phyloP scores from a whole-genome alignment of 2,888 invertebrate species.

The Xestia rhomboidea region DNA sequence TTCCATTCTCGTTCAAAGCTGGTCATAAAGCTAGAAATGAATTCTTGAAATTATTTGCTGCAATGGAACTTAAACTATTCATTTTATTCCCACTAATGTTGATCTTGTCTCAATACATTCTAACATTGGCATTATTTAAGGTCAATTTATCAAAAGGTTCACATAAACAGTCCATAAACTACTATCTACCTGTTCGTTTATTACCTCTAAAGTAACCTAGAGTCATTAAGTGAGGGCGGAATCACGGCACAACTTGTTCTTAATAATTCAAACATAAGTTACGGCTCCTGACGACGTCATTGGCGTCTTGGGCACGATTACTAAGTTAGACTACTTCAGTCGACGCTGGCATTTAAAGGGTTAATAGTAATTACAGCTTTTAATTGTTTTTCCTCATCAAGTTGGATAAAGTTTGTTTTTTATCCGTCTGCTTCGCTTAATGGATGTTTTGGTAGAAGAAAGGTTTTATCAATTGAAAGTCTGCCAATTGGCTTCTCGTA shows the following conservation, averaged over 20 bases:
- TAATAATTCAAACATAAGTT: conserved; percentile 71
- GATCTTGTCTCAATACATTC: neutral
- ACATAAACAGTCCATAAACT: conserved; percentile 46
- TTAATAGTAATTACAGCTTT: conserved; percentile 65
- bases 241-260: conserved; percentile 61
- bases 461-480: conserved; percentile 56
- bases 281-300: conserved; percentile 60
- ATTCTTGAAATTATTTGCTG: conserved; percentile 11
- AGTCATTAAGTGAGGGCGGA: conserved; percentile 57
- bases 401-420: conserved; percentile 59
- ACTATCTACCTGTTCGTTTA: conserved; percentile 48
- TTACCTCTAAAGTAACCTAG: conserved; percentile 51
- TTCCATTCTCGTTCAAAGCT: conserved; percentile 4
- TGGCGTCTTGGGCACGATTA: conserved; percentile 66
- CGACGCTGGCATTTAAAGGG: conserved; percentile 62
- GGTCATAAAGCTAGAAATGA: conserved; percentile 12
- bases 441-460: conserved; percentile 59
- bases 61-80: neutral
- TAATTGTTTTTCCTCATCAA: conserved; percentile 63
- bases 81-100: neutral
- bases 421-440: conserved; percentile 52
- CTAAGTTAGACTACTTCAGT: conserved; percentile 60
- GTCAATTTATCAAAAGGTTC: conserved; percentile 34
- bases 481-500: conserved; percentile 50
- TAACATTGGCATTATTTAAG: conserved; percentile 2